Evolutionary conservation across 2,797 vertebrate genomes (phyloP), one percentile per base, ranked within the genome.

Genomic region (Tragopan temminckii): DNA sequence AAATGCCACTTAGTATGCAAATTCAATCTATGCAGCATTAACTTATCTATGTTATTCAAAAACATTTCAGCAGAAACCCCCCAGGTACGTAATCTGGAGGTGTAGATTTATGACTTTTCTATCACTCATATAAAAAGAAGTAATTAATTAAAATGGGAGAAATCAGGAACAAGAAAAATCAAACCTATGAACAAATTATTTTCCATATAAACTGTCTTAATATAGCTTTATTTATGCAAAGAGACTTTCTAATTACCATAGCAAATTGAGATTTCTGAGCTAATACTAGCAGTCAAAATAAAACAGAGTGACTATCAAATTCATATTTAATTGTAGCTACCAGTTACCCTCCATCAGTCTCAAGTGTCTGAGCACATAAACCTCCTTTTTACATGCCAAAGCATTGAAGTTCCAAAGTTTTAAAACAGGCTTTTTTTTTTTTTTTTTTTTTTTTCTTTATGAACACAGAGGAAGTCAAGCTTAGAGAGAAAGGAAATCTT

Each of bases 231-330:
- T 84, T 76, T 93, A 94, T 91, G 55, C 62, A 59, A 58, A 45
- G 88, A 85, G 31, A 89, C 85, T 20, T 40, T 16, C 17, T 68
- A 83, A 90, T 91, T 96, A 89, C 67, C 77, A 93, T 58, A 83
- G 59, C 2, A 70, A 81, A 92, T 90, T 93, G 57, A 94, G 83
- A 94, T 67, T 94, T 90, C 46, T 53, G 48, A 55, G 66, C 67
- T 78, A 76, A 42, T 42, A 88, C 86, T 93, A 90, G 81, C 70
- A 66, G 62, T 71, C 63, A 82, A 87, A 92, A 93, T 68, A 79
- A 88, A 80, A 14, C 31, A 64, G 17, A 50, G 11, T 48, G 43
- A 88, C 74, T 91, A 81, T 72, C 35, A 76, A 79, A 88, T 67
- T 76, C 74, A 77, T 27, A 24, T 42, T 91, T 80, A 79, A 43